These are phyloP conservation scores for Drosophila koepferae DNA, from an alignment of 2,888 invertebrate genomes.

Conservation along the genomic window DNA sequence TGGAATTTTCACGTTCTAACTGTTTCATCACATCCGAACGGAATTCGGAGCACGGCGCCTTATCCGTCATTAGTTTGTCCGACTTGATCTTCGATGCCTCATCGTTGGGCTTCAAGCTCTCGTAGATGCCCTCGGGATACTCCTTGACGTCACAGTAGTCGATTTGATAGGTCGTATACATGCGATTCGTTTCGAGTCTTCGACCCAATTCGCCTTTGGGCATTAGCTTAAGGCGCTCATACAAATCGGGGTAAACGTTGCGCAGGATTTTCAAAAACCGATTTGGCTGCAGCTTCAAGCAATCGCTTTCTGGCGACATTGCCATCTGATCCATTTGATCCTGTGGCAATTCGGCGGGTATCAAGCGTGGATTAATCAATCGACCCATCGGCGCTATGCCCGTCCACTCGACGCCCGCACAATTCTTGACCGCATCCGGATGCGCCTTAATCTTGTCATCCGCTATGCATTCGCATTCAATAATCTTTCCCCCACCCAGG, in stretches of 20 bases:
- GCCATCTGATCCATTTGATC: slow-evolving; percentile 72
- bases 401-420: slow-evolving; percentile 81
- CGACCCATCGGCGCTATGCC: slow-evolving; percentile 83
- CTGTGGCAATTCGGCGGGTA: slow-evolving; percentile 72
- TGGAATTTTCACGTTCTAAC: slow-evolving; percentile 57
- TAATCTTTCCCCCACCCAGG: slow-evolving; percentile 31
- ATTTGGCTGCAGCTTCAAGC: slow-evolving; percentile 81
- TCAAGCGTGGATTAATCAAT: slow-evolving; percentile 80
- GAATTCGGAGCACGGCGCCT: slow-evolving; percentile 77
- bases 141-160: slow-evolving; percentile 86
- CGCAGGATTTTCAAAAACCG: slow-evolving; percentile 82
- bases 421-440: slow-evolving; percentile 58
- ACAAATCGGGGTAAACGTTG: slow-evolving; percentile 86
- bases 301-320: slow-evolving; percentile 66
- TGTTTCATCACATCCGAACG: slow-evolving; percentile 77
- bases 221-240: slow-evolving; percentile 86
- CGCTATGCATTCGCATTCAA: slow-evolving; percentile 75
- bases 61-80: slow-evolving; percentile 60
- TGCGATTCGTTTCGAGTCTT: slow-evolving; percentile 86
- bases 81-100: slow-evolving; percentile 64
- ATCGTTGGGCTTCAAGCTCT: slow-evolving; percentile 70
- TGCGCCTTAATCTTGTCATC: slow-evolving; percentile 66
- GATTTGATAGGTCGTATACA: slow-evolving; percentile 87
- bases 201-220: slow-evolving; percentile 86
- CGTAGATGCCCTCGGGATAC: slow-evolving; percentile 82